These are phyloP conservation scores for Penelope pileata DNA, from an alignment of 2,113 vertebrate genomes.

Conservation along the genomic window DNA sequence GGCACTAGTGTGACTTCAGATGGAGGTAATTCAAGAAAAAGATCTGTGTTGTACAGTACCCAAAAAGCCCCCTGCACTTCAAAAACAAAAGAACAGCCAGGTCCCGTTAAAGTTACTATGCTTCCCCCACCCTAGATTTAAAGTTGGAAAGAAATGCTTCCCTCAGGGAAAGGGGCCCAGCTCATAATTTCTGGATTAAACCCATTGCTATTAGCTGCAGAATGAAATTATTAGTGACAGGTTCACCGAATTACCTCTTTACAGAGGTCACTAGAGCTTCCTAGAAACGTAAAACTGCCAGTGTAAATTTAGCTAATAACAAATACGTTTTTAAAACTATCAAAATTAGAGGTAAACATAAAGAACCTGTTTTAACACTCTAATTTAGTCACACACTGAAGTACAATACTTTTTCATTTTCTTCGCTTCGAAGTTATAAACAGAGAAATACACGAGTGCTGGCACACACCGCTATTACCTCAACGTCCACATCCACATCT, in stretches of 20 bases:
- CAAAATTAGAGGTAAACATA: constrained; percentile 47
- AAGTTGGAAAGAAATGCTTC: constrained; percentile 55
- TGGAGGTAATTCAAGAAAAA: background rate
- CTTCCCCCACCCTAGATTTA: background rate
- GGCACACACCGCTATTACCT: constrained; percentile 4
- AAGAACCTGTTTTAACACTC: constrained; percentile 21
- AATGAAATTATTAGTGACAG: constrained; percentile 81
- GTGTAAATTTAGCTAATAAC: constrained; percentile 60
- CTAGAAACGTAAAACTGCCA: constrained; percentile 62
- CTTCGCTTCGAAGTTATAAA: constrained; percentile 5
- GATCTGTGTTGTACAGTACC: background rate
- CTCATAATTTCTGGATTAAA: constrained; percentile 75
- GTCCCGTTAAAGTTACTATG: background rate
- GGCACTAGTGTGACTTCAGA: background rate
- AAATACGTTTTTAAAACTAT: constrained; percentile 36
- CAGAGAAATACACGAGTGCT: background rate
- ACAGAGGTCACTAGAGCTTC: constrained; percentile 72
- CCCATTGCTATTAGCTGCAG: constrained; percentile 70
- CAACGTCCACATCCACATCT: background rate
- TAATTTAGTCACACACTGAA: background rate
- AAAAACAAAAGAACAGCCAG: constrained; percentile 21
- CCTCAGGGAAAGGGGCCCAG: constrained; percentile 54
- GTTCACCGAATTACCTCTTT: constrained; percentile 78
- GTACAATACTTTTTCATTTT: background rate
- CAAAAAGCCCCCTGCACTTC: background rate